Evolutionary conservation across 1,140 invertebrate species (phyloP).

Genomic region (Helicorthomorpha holstii): DNA sequence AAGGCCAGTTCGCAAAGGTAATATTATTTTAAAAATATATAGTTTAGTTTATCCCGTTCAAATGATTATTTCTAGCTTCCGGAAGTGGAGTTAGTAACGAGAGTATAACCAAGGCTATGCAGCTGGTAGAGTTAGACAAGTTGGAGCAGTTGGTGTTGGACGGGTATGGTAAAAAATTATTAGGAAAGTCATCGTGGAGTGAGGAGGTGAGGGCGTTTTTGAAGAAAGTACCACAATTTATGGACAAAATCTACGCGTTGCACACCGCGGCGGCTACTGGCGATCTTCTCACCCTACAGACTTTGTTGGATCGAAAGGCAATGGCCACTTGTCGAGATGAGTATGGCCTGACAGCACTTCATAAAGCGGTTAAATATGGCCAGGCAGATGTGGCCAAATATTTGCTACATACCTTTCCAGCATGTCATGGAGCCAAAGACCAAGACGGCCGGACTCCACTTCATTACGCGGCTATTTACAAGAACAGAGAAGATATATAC

Average conservation of each 20-base stretch:
- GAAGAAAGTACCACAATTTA: constrained; percentile 18
- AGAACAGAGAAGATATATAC: constrained; percentile 16
- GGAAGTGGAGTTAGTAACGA: background rate
- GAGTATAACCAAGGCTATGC: constrained; percentile 14
- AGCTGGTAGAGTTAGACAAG: constrained; percentile 25
- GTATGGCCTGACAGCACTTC: constrained; percentile 23
- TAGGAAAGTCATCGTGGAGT: constrained; percentile 28
- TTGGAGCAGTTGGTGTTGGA: constrained; percentile 29
- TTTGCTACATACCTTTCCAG: constrained; percentile 11
- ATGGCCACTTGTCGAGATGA: constrained; percentile 21
- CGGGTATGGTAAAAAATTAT: constrained; percentile 27
- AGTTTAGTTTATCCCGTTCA: no score
- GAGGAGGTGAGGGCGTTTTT: constrained; percentile 26
- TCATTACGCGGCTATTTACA: constrained; percentile 18
- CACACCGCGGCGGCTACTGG: constrained; percentile 24
- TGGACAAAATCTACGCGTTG: constrained; percentile 20
- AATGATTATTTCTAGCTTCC: no score
- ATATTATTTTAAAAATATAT: background rate
- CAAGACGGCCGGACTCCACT: constrained; percentile 16
- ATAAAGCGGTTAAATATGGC: constrained; percentile 16
- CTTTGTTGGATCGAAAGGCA: constrained; percentile 18
- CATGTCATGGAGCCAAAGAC: constrained; percentile 11
- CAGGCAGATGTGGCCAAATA: constrained; percentile 10
- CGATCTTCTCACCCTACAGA: constrained; percentile 18
- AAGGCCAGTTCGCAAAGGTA: background rate